These are phyloP conservation scores for Pyxicephalus adspersus DNA, from an alignment of 2,113 vertebrate genomes.

Conservation along the genomic window DNA sequence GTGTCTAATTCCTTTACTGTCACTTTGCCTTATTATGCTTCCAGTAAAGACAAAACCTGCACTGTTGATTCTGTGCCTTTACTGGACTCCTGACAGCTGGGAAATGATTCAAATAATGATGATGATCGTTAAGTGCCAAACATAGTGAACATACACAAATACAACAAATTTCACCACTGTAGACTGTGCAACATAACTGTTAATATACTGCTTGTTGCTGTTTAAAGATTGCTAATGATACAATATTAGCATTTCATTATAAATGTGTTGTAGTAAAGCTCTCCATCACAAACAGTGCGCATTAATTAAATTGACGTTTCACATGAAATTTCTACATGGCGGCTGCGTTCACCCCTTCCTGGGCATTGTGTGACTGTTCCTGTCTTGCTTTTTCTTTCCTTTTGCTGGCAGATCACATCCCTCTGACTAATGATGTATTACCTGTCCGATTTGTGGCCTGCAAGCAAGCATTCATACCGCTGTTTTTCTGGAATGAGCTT, in stretches of 20 bases:
- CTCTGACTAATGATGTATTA: conserved; percentile 38
- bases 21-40: too few relatives aligned
- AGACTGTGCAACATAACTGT: too few relatives aligned
- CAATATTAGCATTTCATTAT: neutral
- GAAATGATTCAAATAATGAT: too few relatives aligned
- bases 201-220: too few relatives aligned
- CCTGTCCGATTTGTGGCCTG: conserved; percentile 18
- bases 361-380: conserved; percentile 11
- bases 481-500: conserved; percentile 22
- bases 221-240: neutral
- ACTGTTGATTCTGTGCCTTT: too few relatives aligned
- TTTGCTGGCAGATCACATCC: conserved; percentile 9
- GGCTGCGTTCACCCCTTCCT: conserved; percentile 11
- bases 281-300: neutral
- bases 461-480: neutral
- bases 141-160: too few relatives aligned
- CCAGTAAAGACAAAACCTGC: too few relatives aligned
- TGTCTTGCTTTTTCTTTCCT: neutral
- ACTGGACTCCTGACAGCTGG: too few relatives aligned
- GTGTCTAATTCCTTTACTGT: too few relatives aligned
- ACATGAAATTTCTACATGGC: neutral
- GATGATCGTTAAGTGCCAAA: too few relatives aligned
- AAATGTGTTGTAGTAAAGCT: neutral
- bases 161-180: too few relatives aligned
- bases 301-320: neutral